phyloP scores from a whole-genome alignment of 1,140 invertebrate species.

The Oryctes rhinoceros region DNA sequence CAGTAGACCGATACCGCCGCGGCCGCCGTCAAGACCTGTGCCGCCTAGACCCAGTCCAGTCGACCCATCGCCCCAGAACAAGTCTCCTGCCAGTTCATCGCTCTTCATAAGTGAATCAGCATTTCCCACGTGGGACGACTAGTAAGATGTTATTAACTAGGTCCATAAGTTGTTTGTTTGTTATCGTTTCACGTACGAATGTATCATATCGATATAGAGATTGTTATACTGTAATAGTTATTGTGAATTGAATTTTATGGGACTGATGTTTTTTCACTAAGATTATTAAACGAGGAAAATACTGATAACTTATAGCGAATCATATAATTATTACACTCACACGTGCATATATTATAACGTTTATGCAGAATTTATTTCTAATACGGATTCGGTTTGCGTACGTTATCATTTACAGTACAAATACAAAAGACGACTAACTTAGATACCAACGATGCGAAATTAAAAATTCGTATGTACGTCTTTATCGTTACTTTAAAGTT shows the following conservation, averaged over 20 bases:
- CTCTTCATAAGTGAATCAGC: conserved; percentile 57
- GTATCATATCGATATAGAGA: conserved; percentile 40
- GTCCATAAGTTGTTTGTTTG: conserved; percentile 18
- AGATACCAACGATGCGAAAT: not conserved
- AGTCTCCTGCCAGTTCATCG: conserved; percentile 40
- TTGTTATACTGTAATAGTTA: conserved; percentile 42
- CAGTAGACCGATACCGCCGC: conserved; percentile 10
- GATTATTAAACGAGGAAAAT: conserved; percentile 17
- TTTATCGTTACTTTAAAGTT: too few species aligned
- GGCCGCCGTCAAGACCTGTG: conserved; percentile 44
- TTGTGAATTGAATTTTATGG: conserved; percentile 33
- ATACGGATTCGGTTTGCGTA: not conserved
- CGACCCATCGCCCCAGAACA: conserved; percentile 34
- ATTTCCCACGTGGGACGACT: conserved; percentile 62
- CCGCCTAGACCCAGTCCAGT: conserved; percentile 38
- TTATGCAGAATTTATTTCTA: not conserved
- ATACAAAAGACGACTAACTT: not conserved
- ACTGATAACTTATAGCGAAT: conserved; percentile 5
- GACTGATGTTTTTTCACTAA: conserved; percentile 34
- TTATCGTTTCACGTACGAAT: conserved; percentile 36
- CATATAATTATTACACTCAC: not conserved
- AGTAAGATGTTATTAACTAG: conserved; percentile 46
- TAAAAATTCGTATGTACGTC: not conserved
- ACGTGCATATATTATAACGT: not conserved
- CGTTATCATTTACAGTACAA: conserved; percentile 11